A percentile compares a stretch with the other conserved stretches of the same genome.
phyloP scores from a whole-genome alignment of 2,113 vertebrate genomes.

The Noturus placidus region DNA sequence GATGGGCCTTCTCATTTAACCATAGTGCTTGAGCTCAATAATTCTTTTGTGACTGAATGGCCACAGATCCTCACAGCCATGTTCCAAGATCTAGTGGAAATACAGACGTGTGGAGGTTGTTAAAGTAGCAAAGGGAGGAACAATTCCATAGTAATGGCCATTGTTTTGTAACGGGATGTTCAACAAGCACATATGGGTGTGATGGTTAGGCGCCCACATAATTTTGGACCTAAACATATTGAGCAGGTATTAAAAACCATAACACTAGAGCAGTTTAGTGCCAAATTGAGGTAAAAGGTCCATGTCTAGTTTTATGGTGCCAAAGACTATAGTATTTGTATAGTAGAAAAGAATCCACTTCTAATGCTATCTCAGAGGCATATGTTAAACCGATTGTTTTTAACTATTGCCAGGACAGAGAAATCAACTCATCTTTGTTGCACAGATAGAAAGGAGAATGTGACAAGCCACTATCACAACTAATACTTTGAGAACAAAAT shows the following conservation, averaged over 20 bases:
- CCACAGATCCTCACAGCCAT: neutral
- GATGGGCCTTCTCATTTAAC: neutral
- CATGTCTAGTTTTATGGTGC: neutral
- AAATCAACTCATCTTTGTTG: neutral
- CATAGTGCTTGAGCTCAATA: neutral
- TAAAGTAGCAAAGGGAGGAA: neutral
- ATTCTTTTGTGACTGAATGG: neutral
- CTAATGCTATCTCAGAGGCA: neutral
- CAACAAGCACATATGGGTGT: neutral
- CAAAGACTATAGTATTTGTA: neutral
- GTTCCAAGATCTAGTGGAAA: neutral
- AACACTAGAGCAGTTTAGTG: neutral
- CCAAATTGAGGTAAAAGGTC: neutral
- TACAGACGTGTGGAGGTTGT: neutral
- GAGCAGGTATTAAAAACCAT: neutral
- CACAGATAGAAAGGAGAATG: neutral
- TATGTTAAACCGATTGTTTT: neutral
- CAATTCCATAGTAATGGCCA: neutral
- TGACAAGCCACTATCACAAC: neutral
- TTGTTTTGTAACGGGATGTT: neutral
- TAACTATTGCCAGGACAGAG: neutral
- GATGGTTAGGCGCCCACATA: neutral
- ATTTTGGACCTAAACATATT: neutral
- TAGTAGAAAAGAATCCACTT: neutral
- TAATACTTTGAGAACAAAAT: slow-evolving; percentile 33